Base-by-base conservation (phyloP, 2,888 invertebrate species). In the Aspidiotus destructor region DNA sequence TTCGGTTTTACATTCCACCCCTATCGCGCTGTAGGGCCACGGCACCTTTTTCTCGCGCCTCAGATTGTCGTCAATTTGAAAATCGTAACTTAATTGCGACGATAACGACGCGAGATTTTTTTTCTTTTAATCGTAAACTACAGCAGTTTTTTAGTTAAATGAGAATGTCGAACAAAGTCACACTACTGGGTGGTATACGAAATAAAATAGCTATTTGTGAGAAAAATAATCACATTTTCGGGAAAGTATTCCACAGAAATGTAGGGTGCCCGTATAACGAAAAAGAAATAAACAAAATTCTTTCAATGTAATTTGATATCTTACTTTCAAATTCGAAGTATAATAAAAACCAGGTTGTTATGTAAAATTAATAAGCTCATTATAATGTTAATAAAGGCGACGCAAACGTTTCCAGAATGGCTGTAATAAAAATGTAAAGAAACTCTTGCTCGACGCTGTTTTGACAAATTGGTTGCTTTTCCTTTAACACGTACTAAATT, bases 401-500 rank as follows among this genome's bases (percentile, higher is more conserved):
- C 28, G 42, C 55, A 28, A 48, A 48, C 11, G 48, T 48, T 48
- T 48, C 48, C 48, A 48, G 48, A 48, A 48, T 48, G 48, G 48
- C 48, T 48, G 57, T 65, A 65, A 65, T 65, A 65, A 65, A 65
- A 57, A 65, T 65, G 65, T 58, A 58, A 52, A 52, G 28, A 64
- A 42, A 57, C 58, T 55, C 65, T 60, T 44, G 17, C 48, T 58
- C 57, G 58, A 57, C 65, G 41, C 58, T 7, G 44, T 54, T 57
- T 65, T 58, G 64, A 65, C 65, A 65, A 65, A 65, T 65, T 65
- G 57, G 44, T 58, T 10, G 48, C 42, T 65, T 42, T 57, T 16
- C 58, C 57, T 65, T 65, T 65, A 65, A 65, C 65, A 65, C 65
- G 65, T 65, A 65, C 65, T 65, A 65, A 65, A 65, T 65, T 65